Evolutionary conservation across 2,113 vertebrate genomes (phyloP).

Genomic region (Osmerus mordax): DNA sequence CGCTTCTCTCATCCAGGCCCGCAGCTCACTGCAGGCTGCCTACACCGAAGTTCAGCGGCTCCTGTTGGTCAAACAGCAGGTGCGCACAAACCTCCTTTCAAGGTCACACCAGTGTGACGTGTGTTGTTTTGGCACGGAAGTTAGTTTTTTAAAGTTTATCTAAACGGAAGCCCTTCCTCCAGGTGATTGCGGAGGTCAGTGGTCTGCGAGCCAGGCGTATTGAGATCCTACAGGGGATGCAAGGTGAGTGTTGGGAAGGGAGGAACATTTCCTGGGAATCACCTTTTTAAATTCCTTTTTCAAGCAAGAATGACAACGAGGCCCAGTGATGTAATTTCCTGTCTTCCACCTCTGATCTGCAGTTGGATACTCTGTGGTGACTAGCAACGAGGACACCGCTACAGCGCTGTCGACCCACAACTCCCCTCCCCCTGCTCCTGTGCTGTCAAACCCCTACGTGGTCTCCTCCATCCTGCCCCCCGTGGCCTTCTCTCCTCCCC

Average conservation of each 20-base stretch:
- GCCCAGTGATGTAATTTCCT: background rate
- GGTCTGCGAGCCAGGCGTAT: slow-evolving; percentile 85
- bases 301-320: too few relatives aligned
- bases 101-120: background rate
- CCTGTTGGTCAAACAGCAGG: slow-evolving; percentile 85
- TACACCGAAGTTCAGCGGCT: slow-evolving; percentile 86
- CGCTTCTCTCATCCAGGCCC: slow-evolving; percentile 76
- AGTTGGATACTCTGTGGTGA: slow-evolving; percentile 35
- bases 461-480: slow-evolving; percentile 57
- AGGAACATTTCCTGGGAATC: background rate
- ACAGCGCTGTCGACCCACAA: background rate
- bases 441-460: too few relatives aligned
- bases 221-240: slow-evolving; percentile 85
- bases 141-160: background rate
- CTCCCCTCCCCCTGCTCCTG: slow-evolving; percentile 6
- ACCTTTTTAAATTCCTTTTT: too few relatives aligned
- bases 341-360: slow-evolving; percentile 16
- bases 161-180: slow-evolving; percentile 10
- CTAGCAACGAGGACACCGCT: slow-evolving; percentile 1
- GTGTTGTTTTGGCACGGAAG: background rate
- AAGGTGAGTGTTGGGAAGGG: slow-evolving; percentile 72
- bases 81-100: slow-evolving; percentile 42
- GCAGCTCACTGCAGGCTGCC: slow-evolving; percentile 77
- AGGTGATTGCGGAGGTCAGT: slow-evolving; percentile 88
- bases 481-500: slow-evolving; percentile 1